These are phyloP conservation scores for Gorsachius goisagi DNA, from an alignment of 2,113 vertebrate genomes.

Conservation along the genomic window DNA sequence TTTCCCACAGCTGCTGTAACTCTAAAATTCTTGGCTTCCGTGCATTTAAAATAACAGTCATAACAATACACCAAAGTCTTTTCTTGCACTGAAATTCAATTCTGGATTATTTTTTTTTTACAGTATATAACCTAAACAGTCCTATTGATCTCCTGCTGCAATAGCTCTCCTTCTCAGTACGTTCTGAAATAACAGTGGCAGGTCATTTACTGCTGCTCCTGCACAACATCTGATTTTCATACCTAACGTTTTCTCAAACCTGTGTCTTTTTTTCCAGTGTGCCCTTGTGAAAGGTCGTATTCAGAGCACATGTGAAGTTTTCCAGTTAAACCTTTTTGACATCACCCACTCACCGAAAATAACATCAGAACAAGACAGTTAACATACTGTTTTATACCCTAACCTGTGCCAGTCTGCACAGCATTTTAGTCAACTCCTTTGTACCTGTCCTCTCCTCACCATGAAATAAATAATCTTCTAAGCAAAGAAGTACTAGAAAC, in stretches of 20 bases:
- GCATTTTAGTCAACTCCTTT: neutral
- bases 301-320: neutral
- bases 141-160: neutral
- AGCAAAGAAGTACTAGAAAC: neutral
- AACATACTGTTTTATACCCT: neutral
- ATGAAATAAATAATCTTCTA: neutral
- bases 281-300: neutral
- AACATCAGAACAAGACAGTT: neutral
- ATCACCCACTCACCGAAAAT: neutral
- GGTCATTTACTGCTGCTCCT: neutral
- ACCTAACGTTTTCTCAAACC: neutral
- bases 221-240: neutral
- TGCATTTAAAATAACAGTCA: constrained; percentile 5
- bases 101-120: neutral
- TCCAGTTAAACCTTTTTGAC: neutral
- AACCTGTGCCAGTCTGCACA: neutral
- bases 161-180: neutral
- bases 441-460: neutral
- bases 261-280: neutral
- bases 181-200: neutral
- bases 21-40: constrained; percentile 11
- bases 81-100: constrained; percentile 17
- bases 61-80: neutral
- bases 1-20: constrained; percentile 8
- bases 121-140: neutral